Conservation (phyloP, 2,888 invertebrate species). For the Slavum lentiscoides region DNA sequence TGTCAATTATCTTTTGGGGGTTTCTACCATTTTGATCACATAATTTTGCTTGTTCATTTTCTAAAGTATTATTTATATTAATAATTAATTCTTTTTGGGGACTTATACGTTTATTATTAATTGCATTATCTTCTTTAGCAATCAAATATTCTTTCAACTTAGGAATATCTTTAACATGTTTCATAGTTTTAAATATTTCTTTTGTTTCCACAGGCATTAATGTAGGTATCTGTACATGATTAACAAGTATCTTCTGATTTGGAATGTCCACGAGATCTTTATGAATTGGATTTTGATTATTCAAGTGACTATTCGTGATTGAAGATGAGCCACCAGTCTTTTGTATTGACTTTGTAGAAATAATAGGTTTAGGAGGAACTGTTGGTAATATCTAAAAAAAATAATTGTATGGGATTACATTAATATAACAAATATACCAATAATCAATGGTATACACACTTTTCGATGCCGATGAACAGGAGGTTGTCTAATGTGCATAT, state of each 20-base stretch:
- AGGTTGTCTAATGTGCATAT: constrained; percentile 29
- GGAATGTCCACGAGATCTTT: constrained; percentile 35
- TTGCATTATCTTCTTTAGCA: constrained; percentile 4
- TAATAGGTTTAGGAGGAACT: constrained; percentile 40
- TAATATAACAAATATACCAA: neutral
- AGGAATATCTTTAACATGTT: constrained; percentile 6
- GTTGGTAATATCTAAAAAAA: constrained; percentile 42
- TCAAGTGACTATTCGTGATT: constrained; percentile 18
- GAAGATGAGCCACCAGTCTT: constrained; percentile 9
- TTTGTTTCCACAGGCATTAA: constrained; percentile 14
- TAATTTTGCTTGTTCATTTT: constrained; percentile 26
- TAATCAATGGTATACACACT: neutral
- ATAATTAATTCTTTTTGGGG: constrained; percentile 9
- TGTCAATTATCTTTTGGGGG: constrained; percentile 1
- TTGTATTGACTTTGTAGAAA: constrained; percentile 15
- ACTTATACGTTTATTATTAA: neutral
- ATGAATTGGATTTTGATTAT: constrained; percentile 16
- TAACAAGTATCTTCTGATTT: constrained; percentile 12
- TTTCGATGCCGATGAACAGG: constrained; percentile 49
- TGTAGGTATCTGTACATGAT: neutral
- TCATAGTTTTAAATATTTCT: constrained; percentile 25
- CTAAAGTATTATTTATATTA: neutral
- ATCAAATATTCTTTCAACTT: constrained; percentile 15
- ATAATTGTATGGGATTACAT: neutral
- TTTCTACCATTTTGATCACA: constrained; percentile 14